Evolutionary conservation across 1,140 invertebrate species (phyloP), one percentile per base, ranked within the genome.

Genomic region (Berghia stephanieae): DNA sequence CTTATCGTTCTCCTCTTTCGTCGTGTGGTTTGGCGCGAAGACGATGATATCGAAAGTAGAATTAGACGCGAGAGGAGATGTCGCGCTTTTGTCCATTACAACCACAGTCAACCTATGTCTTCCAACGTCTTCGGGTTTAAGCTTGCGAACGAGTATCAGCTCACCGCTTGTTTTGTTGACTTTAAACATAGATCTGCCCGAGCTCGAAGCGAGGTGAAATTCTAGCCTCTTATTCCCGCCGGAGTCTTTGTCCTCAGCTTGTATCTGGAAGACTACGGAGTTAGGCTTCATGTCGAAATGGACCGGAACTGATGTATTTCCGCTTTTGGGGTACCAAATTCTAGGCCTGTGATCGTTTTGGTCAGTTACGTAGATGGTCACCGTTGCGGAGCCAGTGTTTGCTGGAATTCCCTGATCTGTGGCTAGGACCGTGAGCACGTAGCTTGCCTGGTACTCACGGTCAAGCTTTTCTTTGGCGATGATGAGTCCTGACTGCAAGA

Each of bases 301-400:
- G 21, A 79, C 36, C 8, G 73, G 52, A 40, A 81, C 40, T 21
- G 80, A 69, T 18, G 52, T 66, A 68, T 79, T 81, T 92, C 40
- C n/a, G 72, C 38, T 46, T 93, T 92, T 84, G 96, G 96, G 71
- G 93, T 92, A 86, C 2, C 93, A 92, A 86, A 97, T 96, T 18
- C 94, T 90, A 0, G 96, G 96, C 68, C 92, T 92, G 86, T 98
- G 96, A 88, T 98, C 96, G 86, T 98, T 98, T 82, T 94, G 93
- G 86, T 98, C 96, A 0, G 92, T 84, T 0, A 98, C 92, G 2
- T 91, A 90, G 1, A 98, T 91, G 21, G 91, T 89, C 4, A 98
- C 78, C 1, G 75, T 52, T 44, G 77, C 78, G 24, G 78, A 75
- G 57, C 80, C 80, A 18, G 81, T 79, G 16, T 78, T 49, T 0